Evolutionary conservation across 2,888 invertebrate species (phyloP), one percentile per base, ranked within the genome.

Genomic region (Caenorhabditis sp.): DNA sequence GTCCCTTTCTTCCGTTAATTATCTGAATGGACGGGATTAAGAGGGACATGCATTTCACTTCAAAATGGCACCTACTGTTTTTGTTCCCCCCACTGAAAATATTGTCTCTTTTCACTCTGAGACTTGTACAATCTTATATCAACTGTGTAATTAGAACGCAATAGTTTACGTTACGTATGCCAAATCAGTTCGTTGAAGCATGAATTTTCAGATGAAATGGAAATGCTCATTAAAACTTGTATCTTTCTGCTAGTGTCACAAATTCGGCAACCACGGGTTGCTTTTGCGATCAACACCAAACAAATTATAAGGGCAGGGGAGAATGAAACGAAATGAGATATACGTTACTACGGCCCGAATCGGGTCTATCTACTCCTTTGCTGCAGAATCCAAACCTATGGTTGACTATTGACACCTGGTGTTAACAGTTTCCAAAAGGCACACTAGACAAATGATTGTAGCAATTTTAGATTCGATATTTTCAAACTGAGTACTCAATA

Each of bases 151-250:
- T 55, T 32, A 55, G 65, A 74, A 60, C 64, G 56, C 58, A 58
- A 58, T 50, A 35, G 62, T 53, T 72, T 28, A 67, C 65, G 26
- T 67, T 67, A 76, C 76, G 76, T 53, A 56, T 55, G 60, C 50
- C 61, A 18, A 65, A 58, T 76, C 2, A 26, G 61, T 55, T 8
- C 76, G 61, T 22, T 67, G 32, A 24, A 51, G 67, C 76, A 20
- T 76, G 20, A n/a, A 32, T 65, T 51, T 67, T 53, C 35, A 61
- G 20, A 26, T 37, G 28, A 62, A 53, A 24, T 71, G 71, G 44
- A 67, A 61, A 35, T 24, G 20, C 55, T 76, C 60, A 76, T 76
- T 76, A 76, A 61, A 68, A 76, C 47, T 44, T 24, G 61, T 47
- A 61, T 20, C 47, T 47, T 61, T 44, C 8, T 40, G n/a, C 6